Conservation (phyloP, 1,140 invertebrate species). For the Leptinotarsa lineolata region DNA sequence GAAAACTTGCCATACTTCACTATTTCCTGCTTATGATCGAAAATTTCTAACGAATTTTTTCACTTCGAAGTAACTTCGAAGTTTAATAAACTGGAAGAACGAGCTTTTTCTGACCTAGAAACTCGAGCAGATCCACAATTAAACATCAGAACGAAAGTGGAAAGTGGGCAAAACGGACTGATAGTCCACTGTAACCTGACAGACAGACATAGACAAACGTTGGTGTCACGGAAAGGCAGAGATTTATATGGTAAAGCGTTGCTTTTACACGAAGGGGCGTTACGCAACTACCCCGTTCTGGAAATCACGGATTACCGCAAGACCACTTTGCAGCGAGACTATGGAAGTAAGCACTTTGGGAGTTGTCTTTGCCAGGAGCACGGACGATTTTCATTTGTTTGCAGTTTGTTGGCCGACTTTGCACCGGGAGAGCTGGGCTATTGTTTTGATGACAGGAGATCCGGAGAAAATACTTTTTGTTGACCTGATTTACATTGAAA, state of each 20-base stretch:
- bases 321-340: conserved; percentile 4
- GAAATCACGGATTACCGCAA: conserved; percentile 5
- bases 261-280: conserved; percentile 1
- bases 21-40: too few relatives aligned
- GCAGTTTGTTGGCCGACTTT: background rate
- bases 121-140: too few relatives aligned
- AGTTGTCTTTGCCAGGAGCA: background rate
- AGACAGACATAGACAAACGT: background rate
- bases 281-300: background rate
- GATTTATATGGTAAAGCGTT: conserved; percentile 2
- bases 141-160: background rate
- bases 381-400: background rate
- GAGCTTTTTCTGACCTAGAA: too few relatives aligned
- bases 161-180: background rate
- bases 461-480: too few relatives aligned
- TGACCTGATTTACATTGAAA: too few relatives aligned
- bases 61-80: too few relatives aligned
- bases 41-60: too few relatives aligned
- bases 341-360: background rate
- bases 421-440: too few relatives aligned
- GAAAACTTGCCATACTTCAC: too few relatives aligned
- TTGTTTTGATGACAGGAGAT: too few relatives aligned
- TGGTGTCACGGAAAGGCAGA: background rate
- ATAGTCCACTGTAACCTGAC: background rate
- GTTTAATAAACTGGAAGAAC: too few relatives aligned